phyloP scores from a whole-genome alignment of 2,888 invertebrate genomes.

The Drosophila putrida region DNA sequence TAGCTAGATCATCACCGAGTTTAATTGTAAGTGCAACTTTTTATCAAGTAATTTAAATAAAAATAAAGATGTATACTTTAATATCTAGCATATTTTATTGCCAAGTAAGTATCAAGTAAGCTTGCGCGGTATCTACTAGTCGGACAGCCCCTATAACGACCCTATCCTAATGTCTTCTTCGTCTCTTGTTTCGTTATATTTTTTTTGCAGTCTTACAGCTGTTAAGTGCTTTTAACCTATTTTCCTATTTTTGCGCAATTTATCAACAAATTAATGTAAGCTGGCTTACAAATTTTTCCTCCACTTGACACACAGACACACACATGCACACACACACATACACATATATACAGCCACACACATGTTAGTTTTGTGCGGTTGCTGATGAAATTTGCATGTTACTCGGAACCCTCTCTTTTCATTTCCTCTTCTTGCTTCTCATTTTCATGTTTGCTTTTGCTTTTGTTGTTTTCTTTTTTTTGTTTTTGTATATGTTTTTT shows the following conservation, averaged over 20 bases:
- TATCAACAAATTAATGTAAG: slow-evolving; percentile 78
- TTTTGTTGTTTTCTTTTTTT: neutral
- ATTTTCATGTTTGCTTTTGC: slow-evolving; percentile 37
- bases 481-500: slow-evolving; percentile 9
- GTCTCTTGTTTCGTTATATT: slow-evolving; percentile 20
- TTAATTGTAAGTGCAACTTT: too few species aligned
- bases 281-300: slow-evolving; percentile 54
- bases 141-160: neutral
- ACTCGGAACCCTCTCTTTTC: slow-evolving; percentile 35
- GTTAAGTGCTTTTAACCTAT: slow-evolving; percentile 77
- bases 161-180: neutral
- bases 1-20: too few species aligned
- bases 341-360: slow-evolving; percentile 4
- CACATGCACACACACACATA: slow-evolving; percentile 28
- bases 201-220: slow-evolving; percentile 37
- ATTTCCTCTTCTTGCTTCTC: slow-evolving; percentile 43
- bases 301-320: slow-evolving; percentile 51
- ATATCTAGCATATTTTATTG: neutral
- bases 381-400: slow-evolving; percentile 69
- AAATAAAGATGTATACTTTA: neutral
- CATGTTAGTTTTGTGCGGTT: slow-evolving; percentile 26
- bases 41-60: too few species aligned
- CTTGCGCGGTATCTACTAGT: slow-evolving; percentile 5
- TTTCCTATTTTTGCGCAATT: slow-evolving; percentile 70
- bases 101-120: neutral